Percentiles rank a stretch among this genome's conserved stretches.
These are phyloP conservation scores for Fundulus diaphanus DNA, from an alignment of 2,797 vertebrate species.

Conservation along the genomic window DNA sequence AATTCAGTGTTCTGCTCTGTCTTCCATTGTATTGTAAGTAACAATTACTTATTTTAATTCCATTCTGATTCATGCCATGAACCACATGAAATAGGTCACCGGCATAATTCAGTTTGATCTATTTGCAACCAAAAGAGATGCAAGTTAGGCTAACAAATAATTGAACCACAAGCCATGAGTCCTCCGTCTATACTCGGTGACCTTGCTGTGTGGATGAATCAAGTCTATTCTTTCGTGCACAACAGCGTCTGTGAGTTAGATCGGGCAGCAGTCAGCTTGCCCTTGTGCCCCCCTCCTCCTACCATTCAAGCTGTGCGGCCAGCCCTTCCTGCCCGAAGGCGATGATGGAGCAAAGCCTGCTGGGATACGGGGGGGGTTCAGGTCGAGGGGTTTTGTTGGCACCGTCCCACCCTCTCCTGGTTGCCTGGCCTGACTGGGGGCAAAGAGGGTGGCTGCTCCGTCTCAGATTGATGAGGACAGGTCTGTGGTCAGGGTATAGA, in stretches of 20 bases:
- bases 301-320: constrained; percentile 62
- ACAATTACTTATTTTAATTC: not conserved
- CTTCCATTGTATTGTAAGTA: not conserved
- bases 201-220: constrained; percentile 58
- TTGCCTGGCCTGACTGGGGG: constrained; percentile 70
- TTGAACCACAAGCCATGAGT: constrained; percentile 42
- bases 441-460: constrained; percentile 69
- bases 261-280: constrained; percentile 67
- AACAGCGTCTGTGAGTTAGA: constrained; percentile 56
- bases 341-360: constrained; percentile 76
- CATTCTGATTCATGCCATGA: constrained; percentile 9
- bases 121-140: constrained; percentile 36
- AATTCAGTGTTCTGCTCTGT: not conserved
- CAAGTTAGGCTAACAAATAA: constrained; percentile 52
- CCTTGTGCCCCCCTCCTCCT: constrained; percentile 66
- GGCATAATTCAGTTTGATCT: constrained; percentile 76
- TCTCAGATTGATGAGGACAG: constrained; percentile 82
- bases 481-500: constrained; percentile 76
- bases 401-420: constrained; percentile 64
- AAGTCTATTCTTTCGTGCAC: constrained; percentile 44
- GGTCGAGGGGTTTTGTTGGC: constrained; percentile 59
- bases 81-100: constrained; percentile 66
- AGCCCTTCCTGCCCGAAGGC: constrained; percentile 72
- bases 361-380: constrained; percentile 44
- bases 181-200: constrained; percentile 49